These are phyloP conservation scores for Clarias macrocephalus DNA, from an alignment of 2,113 vertebrate genomes.

Conservation along the genomic window DNA sequence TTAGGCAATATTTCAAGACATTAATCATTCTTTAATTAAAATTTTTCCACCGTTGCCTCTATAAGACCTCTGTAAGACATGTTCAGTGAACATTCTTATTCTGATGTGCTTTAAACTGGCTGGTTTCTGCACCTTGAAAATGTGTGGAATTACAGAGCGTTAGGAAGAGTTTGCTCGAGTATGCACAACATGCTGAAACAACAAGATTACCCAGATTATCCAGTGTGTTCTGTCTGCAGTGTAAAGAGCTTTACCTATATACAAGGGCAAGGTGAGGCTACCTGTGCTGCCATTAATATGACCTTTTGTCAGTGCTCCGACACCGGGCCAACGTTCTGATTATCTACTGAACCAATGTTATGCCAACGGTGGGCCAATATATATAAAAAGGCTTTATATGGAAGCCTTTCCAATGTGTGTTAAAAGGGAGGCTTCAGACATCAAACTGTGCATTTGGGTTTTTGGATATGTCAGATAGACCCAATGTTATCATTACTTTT, in stretches of 20 bases:
- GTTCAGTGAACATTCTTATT: neutral
- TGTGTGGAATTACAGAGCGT: neutral
- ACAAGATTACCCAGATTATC: constrained; percentile 7
- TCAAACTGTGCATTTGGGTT: too few species aligned
- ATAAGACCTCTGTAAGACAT: neutral
- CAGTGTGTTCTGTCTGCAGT: neutral
- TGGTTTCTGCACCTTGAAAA: neutral
- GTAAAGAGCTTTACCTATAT: constrained; percentile 30
- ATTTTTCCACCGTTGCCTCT: neutral
- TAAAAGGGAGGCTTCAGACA: too few species aligned
- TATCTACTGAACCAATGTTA: too few species aligned
- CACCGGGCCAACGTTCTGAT: too few species aligned
- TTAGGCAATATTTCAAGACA: neutral
- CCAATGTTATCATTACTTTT: too few species aligned
- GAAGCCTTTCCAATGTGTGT: too few species aligned
- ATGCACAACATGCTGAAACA: neutral
- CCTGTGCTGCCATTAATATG: neutral
- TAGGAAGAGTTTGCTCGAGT: neutral
- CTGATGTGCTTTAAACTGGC: neutral
- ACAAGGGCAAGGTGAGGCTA: constrained; percentile 28
- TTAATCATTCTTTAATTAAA: neutral
- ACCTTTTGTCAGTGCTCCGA: too few species aligned
- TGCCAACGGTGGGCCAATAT: too few species aligned
- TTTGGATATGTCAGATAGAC: too few species aligned
- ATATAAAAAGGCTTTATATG: too few species aligned